Base-by-base conservation (phyloP, 2,113 vertebrate species). In the Panthera tigris region DNA sequence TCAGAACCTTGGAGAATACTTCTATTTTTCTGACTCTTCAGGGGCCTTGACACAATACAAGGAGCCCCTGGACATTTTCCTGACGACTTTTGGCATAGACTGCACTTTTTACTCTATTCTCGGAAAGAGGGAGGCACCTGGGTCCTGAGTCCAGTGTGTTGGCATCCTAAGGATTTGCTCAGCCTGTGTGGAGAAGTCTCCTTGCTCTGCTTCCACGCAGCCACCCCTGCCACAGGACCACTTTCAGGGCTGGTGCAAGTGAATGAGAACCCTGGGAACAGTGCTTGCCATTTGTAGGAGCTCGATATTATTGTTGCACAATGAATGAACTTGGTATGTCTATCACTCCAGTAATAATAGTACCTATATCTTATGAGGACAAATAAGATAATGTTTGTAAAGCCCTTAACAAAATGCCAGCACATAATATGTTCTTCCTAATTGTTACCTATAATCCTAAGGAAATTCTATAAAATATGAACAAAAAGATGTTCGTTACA, bases 1-100 rank as follows among this genome's bases (percentile, higher is more conserved):
- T 97, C 94, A 97, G 96, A 50, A 92, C 93, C 96, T 87, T 96
- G 96, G 96, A 97, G 80, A 97, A 65, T 8, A 45, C 68, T 55
- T 10, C 25, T 0, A 3, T 39, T 25, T 66, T 39, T 68, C 48
- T 23, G 12, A 11, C n/a, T 41, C 33, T 7, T 36, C 50, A 78
- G 29, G 74, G 4, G 5, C n/a, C 11, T 2, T 45, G 50, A 52
- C 45, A 78, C 6, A 41, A 61, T 0, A 9, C 66, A 45, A 71
- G 9, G 12, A 92, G 63, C 0, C 82, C 25, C 48, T 31, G 9
- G 27, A 33, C 16, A 8, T 78, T 88, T 36, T 71, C 39, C 74
- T 48, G 50, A 11, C n/a, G 81, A 29, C 14, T 74, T 87, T 16
- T 63, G 36, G 39, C 29, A 88, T 16, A 93, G 12, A 21, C 48